A percentile compares a stretch with the other conserved stretches of the same genome.
Conservation (phyloP, 2,113 vertebrate species). For the Myrmophylax atrothorax region DNA sequence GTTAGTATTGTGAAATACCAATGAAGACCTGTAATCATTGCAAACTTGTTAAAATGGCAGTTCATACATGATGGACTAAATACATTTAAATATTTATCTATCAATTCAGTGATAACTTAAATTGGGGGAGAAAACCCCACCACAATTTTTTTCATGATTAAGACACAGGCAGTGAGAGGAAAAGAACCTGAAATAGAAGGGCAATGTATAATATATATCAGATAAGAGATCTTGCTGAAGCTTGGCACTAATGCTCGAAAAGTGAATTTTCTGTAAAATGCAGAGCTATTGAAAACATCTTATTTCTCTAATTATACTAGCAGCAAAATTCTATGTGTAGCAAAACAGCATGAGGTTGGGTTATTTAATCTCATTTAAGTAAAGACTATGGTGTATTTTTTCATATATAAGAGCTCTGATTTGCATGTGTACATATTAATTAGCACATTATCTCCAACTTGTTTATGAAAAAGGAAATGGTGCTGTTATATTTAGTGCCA, state of each 20-base stretch:
- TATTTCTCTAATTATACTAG: slow-evolving; percentile 33
- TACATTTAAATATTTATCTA: neutral
- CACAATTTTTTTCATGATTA: neutral
- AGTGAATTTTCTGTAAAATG: slow-evolving; percentile 16
- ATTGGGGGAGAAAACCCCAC: neutral
- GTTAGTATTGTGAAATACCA: neutral
- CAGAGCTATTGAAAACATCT: neutral
- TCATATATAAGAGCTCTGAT: neutral
- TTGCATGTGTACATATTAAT: neutral
- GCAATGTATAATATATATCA: neutral
- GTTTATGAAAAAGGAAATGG: neutral
- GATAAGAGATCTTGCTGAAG: neutral
- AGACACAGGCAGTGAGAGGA: neutral
- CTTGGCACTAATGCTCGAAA: neutral
- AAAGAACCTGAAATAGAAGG: neutral
- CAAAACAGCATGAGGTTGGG: neutral
- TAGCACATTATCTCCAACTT: slow-evolving; percentile 1
- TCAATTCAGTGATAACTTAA: neutral
- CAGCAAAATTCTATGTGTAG: neutral
- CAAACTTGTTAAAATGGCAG: neutral
- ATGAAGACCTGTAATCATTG: neutral
- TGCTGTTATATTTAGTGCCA: slow-evolving; percentile 16
- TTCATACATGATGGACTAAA: neutral
- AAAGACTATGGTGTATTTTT: neutral
- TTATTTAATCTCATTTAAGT: neutral